These are phyloP conservation scores for Sisyra terminalis DNA, from an alignment of 2,888 invertebrate genomes.

Conservation along the genomic window DNA sequence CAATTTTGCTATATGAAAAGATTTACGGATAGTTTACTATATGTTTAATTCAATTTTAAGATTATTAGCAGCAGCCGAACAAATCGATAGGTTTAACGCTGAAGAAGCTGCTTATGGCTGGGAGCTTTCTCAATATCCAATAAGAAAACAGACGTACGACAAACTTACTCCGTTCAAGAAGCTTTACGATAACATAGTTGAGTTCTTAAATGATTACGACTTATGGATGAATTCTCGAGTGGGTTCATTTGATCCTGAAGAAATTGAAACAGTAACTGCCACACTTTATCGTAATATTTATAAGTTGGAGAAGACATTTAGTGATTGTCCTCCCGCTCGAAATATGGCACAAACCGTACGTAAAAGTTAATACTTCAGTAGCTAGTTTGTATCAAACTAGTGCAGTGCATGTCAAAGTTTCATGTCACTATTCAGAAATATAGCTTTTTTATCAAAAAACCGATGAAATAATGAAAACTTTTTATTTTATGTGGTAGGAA, in stretches of 20 bases:
- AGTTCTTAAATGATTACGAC: slow-evolving; percentile 67
- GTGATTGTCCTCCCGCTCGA: slow-evolving; percentile 55
- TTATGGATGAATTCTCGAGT: slow-evolving; percentile 76
- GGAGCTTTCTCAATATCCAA: slow-evolving; percentile 76
- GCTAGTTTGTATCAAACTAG: too few relatives aligned
- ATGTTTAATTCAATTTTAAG: slow-evolving; percentile 22
- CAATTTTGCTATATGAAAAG: not conserved
- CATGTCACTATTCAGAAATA: too few relatives aligned
- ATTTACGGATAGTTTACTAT: not conserved
- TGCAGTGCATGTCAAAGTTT: too few relatives aligned
- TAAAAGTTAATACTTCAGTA: too few relatives aligned
- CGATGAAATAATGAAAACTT: too few relatives aligned
- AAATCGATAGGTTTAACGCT: slow-evolving; percentile 77
- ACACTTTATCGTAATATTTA: slow-evolving; percentile 56
- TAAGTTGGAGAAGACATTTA: slow-evolving; percentile 77
- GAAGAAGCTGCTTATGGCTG: slow-evolving; percentile 82
- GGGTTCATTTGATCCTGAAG: slow-evolving; percentile 73
- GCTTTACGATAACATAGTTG: slow-evolving; percentile 72
- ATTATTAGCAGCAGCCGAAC: slow-evolving; percentile 53
- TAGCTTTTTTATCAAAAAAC: too few relatives aligned
- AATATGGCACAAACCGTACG: slow-evolving; percentile 48
- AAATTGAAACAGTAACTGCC: slow-evolving; percentile 65
- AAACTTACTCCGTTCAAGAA: slow-evolving; percentile 71
- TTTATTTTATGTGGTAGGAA: too few relatives aligned
- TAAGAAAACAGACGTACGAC: slow-evolving; percentile 62